Conservation (phyloP, 2,888 invertebrate genomes). For the Anthophora plumipes region DNA sequence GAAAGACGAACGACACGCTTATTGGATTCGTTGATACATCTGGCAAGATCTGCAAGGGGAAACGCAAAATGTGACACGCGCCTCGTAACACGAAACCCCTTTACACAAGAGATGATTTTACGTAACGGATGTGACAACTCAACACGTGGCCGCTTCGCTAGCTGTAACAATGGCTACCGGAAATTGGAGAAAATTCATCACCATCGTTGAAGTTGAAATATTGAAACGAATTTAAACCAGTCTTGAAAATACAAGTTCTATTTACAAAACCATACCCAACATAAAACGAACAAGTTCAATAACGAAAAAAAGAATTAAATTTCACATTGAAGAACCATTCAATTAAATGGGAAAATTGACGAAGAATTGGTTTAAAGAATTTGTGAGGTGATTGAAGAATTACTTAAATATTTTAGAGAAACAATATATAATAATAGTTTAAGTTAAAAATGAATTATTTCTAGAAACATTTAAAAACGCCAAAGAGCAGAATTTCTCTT, state of each 20-base stretch:
- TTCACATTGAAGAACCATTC: too few relatives aligned
- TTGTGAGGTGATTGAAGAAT: neutral
- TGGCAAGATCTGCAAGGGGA: conserved; percentile 67
- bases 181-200: conserved; percentile 50
- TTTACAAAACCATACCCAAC: neutral
- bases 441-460: too few relatives aligned
- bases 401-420: neutral
- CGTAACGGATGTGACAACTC: conserved; percentile 77
- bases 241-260: neutral
- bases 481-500: neutral
- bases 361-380: neutral
- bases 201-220: neutral
- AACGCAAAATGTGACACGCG: conserved; percentile 72
- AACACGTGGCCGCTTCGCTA: conserved; percentile 70
- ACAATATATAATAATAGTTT: too few relatives aligned
- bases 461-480: too few relatives aligned
- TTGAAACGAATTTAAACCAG: neutral
- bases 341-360: too few relatives aligned
- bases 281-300: neutral
- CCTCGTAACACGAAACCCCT: conserved; percentile 78
- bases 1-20: conserved; percentile 7
- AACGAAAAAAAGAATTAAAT: neutral
- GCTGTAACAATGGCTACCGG: conserved; percentile 67
- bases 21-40: conserved; percentile 58
- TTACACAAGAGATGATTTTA: conserved; percentile 66